Evolutionary conservation across 2,888 invertebrate species (phyloP).

Genomic region (Xestobium rufovillosum): DNA sequence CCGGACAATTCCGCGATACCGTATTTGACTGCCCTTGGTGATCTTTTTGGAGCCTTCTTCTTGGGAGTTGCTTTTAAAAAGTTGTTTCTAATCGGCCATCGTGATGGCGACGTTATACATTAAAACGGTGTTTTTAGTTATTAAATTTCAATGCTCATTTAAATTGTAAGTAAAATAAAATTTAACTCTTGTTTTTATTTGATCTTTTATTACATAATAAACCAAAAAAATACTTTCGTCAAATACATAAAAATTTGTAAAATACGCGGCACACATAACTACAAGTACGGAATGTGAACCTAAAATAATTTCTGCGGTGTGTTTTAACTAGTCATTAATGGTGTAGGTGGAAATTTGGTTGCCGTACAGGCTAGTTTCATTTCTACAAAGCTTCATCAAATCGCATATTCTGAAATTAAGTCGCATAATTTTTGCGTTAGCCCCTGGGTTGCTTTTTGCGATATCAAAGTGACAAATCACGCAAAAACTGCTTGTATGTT

Average conservation of each 20-base stretch:
- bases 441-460: constrained; percentile 49
- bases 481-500: constrained; percentile 43
- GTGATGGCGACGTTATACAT: constrained; percentile 66
- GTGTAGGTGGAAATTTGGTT: constrained; percentile 86
- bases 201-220: too few species aligned
- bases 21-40: constrained; percentile 82
- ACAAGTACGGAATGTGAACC: too few species aligned
- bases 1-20: constrained; percentile 89
- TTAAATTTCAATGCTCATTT: too few species aligned
- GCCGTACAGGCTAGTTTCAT: constrained; percentile 87
- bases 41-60: constrained; percentile 76
- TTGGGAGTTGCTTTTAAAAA: constrained; percentile 67
- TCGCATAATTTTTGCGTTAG: constrained; percentile 48
- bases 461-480: constrained; percentile 40
- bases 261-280: too few species aligned
- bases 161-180: too few species aligned
- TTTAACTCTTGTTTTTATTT: too few species aligned
- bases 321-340: constrained; percentile 87
- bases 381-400: constrained; percentile 72
- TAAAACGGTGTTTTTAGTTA: too few species aligned
- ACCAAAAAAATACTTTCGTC: too few species aligned
- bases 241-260: too few species aligned
- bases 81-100: constrained; percentile 65
- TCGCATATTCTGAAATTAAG: constrained; percentile 45
- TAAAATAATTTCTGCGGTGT: too few species aligned